A percentile compares a stretch with the other conserved stretches of the same genome.
phyloP scores from a whole-genome alignment of 64 coral and sea anemone genomes.

The Acropora tenuis region DNA sequence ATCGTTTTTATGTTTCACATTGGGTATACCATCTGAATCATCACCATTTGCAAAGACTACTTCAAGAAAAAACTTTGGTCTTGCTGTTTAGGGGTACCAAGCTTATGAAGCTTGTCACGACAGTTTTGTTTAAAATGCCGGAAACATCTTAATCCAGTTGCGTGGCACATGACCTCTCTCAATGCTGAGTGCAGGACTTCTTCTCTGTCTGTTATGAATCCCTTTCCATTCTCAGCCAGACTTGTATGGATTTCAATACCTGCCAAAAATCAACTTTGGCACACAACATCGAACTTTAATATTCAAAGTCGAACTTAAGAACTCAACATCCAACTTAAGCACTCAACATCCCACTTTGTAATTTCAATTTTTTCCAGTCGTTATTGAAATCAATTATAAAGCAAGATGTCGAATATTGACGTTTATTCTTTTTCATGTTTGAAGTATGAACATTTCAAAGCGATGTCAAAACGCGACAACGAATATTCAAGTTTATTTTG shows the following conservation, averaged over 20 bases:
- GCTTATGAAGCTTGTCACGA: neutral
- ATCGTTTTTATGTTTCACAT: neutral
- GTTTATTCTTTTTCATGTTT: neutral
- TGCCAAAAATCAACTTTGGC: neutral
- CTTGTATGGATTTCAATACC: neutral
- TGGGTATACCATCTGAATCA: neutral
- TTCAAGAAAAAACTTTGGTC: neutral
- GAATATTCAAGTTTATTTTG: conserved; percentile 2
- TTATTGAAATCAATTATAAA: neutral
- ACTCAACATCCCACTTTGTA: neutral
- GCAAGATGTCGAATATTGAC: neutral
- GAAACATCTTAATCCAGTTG: neutral
- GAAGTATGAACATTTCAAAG: conserved; percentile 15
- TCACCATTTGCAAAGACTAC: neutral
- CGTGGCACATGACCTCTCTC: neutral
- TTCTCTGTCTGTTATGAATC: neutral
- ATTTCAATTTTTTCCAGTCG: neutral
- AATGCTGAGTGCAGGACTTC: neutral
- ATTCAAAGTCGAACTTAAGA: neutral
- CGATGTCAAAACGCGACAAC: conserved; percentile 3
- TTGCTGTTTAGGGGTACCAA: neutral
- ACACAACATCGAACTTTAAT: neutral
- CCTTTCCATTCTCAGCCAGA: neutral
- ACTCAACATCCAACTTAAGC: neutral
- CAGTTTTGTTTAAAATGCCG: neutral